A percentile compares a stretch with the other conserved stretches of the same genome.
Evolutionary conservation across 2,113 vertebrate genomes (phyloP).

Genomic region (Eurystomus gularis): DNA sequence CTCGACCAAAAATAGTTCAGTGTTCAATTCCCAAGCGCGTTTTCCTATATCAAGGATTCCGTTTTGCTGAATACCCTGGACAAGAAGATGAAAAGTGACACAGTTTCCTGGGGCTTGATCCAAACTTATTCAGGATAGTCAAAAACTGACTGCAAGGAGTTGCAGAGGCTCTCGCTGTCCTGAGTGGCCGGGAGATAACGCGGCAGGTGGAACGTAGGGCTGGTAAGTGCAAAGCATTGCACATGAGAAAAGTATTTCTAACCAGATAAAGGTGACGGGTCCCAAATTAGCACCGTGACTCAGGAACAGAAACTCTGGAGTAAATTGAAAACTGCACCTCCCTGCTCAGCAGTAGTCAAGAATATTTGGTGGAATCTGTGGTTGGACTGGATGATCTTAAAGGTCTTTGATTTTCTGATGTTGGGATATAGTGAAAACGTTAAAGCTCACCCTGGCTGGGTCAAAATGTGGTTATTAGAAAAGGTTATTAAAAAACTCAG

Average conservation of each 20-base stretch:
- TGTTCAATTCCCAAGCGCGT: not conserved
- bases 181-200: not conserved
- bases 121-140: not conserved
- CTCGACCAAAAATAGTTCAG: constrained; percentile 53
- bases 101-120: not conserved
- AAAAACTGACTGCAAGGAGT: not conserved
- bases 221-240: not conserved
- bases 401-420: not conserved
- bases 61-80: constrained; percentile 20
- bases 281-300: not conserved
- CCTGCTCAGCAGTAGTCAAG: not conserved
- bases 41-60: not conserved
- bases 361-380: not conserved
- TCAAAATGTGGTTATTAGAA: not conserved
- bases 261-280: not conserved
- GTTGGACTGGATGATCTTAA: no score
- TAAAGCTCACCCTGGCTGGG: not conserved
- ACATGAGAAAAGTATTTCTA: not conserved
- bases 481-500: not conserved
- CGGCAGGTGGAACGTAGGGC: not conserved
- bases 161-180: not conserved
- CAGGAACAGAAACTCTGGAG: not conserved
- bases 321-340: not conserved
- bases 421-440: not conserved
- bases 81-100: not conserved